Conservation (phyloP, 2,113 vertebrate genomes). For the Callocephalon fimbriatum region DNA sequence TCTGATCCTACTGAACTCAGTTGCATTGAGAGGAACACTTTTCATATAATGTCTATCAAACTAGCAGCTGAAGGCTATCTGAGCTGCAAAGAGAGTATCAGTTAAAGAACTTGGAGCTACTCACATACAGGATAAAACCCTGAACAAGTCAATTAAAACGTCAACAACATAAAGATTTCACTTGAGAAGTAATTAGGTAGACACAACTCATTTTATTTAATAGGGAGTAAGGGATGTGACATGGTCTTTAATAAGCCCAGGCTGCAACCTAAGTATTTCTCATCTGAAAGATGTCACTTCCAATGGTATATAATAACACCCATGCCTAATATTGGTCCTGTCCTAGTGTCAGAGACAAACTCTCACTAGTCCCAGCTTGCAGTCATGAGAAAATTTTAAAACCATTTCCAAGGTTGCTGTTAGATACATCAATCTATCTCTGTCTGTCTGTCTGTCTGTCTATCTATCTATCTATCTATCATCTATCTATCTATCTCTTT, state of each 20-base stretch:
- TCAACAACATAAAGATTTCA: background rate
- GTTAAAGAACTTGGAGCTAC: background rate
- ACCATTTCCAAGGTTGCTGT: background rate
- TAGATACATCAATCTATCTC: background rate
- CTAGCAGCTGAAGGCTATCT: background rate
- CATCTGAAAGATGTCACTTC: background rate
- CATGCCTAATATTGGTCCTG: accelerated
- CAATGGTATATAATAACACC: no score
- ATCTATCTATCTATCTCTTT: background rate
- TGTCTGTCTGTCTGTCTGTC: background rate
- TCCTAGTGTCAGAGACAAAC: background rate
- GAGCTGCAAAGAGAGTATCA: background rate
- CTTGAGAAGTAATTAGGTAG: background rate
- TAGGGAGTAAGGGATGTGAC: accelerated
- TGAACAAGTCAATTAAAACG: background rate
- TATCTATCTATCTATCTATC: background rate
- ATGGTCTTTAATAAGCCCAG: background rate
- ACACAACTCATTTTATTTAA: background rate
- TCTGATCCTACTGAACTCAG: background rate
- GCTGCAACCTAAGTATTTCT: background rate
- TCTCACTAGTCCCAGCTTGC: background rate
- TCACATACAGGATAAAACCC: background rate
- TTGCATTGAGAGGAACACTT: background rate
- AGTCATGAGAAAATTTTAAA: background rate
- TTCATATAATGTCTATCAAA: background rate